phyloP scores from a whole-genome alignment of 2,797 vertebrate species.

The Pseudopleuronectes americanus region DNA sequence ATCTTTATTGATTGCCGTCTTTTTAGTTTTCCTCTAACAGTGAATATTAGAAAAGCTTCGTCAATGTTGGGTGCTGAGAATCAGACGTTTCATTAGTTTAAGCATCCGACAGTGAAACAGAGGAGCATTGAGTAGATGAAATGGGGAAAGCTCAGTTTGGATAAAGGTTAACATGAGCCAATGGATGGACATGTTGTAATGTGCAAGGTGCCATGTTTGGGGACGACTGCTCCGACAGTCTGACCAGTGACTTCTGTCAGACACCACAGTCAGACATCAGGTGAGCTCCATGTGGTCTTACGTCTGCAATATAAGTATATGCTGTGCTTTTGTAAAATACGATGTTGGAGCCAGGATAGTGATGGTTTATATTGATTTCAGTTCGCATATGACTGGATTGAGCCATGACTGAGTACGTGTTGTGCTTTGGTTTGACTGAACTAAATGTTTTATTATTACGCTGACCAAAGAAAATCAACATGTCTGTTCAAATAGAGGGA shows the following conservation, averaged over 20 bases:
- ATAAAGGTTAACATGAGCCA: neutral
- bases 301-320: too few relatives aligned
- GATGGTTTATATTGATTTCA: too few relatives aligned
- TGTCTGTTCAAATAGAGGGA: neutral
- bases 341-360: neutral
- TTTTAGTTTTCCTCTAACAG: neutral
- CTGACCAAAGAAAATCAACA: neutral
- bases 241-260: slow-evolving; percentile 38
- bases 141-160: neutral
- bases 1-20: neutral
- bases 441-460: neutral
- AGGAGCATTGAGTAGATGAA: neutral
- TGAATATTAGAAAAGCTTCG: neutral
- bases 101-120: neutral
- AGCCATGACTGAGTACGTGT: neutral
- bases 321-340: too few relatives aligned
- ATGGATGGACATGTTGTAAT: slow-evolving; percentile 9
- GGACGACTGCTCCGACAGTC: slow-evolving; percentile 42
- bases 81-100: neutral
- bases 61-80: neutral
- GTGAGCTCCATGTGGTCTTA: slow-evolving; percentile 42
- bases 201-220: slow-evolving; percentile 38
- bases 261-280: slow-evolving; percentile 47
- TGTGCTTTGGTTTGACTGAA: neutral
- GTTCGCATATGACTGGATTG: neutral